phyloP scores from a whole-genome alignment of 2,888 invertebrate species.

The Nemoura dubitans region DNA sequence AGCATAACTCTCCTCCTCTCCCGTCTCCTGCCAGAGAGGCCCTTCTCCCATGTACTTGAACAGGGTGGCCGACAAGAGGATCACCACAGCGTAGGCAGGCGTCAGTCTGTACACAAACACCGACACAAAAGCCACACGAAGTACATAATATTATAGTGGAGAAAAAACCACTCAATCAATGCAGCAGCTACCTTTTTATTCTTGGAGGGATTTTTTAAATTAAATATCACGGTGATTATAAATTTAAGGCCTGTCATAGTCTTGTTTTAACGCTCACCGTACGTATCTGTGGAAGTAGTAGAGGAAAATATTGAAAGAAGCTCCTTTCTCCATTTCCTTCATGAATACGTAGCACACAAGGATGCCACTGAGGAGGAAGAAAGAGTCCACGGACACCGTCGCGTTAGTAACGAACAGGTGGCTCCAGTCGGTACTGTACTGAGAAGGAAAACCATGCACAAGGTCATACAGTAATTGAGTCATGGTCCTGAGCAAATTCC shows the following conservation, averaged over 20 bases:
- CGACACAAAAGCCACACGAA: too few species aligned
- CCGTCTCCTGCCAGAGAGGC: constrained; percentile 57
- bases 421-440: constrained; percentile 59
- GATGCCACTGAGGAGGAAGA: constrained; percentile 70
- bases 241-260: too few species aligned
- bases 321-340: constrained; percentile 56
- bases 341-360: constrained; percentile 61
- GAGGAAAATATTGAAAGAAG: constrained; percentile 58
- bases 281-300: constrained; percentile 62
- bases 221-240: too few species aligned
- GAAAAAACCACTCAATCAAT: too few species aligned
- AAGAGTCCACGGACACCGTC: constrained; percentile 69
- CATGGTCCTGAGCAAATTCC: too few species aligned
- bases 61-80: constrained; percentile 63
- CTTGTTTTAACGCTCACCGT: constrained; percentile 55
- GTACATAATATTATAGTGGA: too few species aligned
- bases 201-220: too few species aligned
- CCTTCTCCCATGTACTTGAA: constrained; percentile 64
- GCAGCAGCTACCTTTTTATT: too few species aligned
- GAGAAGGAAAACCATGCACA: too few species aligned
- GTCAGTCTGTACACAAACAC: too few species aligned
- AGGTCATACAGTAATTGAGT: too few species aligned
- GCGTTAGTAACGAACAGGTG: constrained; percentile 60
- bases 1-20: constrained; percentile 52
- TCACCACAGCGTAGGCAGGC: constrained; percentile 64